phyloP scores from a whole-genome alignment of 1,140 invertebrate species.

The Tetramorium alpestre region DNA sequence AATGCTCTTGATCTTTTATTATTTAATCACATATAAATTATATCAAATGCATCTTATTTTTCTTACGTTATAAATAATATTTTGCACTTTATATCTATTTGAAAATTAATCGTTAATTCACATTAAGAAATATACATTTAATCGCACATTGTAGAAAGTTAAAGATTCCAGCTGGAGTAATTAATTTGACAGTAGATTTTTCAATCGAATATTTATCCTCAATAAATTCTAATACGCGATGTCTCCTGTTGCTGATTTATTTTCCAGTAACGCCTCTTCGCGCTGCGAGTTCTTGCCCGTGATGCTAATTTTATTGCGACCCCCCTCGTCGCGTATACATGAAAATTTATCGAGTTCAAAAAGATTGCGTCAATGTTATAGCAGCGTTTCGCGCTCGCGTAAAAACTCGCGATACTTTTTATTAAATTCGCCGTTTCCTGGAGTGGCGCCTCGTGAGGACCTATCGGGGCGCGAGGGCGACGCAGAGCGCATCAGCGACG shows the following conservation, averaged over 20 bases:
- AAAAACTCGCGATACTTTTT: conserved; percentile 46
- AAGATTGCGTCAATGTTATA: conserved; percentile 18
- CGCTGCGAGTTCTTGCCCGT: not conserved
- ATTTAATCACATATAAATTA: not conserved
- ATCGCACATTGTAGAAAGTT: not conserved
- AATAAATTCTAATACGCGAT: not conserved
- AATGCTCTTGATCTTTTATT: not conserved
- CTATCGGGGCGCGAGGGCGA: not conserved
- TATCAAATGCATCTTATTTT: not conserved
- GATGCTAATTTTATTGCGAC: conserved; percentile 33
- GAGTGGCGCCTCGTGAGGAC: conserved; percentile 31
- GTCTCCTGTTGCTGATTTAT: not conserved
- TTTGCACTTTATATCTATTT: not conserved
- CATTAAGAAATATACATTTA: not conserved
- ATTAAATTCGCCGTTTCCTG: conserved; percentile 49
- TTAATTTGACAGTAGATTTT: not conserved
- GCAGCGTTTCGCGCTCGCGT: conserved; percentile 38
- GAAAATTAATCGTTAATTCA: not conserved
- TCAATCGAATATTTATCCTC: not conserved
- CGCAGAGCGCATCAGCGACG: not conserved
- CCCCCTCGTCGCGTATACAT: conserved; percentile 3
- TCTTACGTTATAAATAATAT: not conserved
- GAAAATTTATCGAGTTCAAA: conserved; percentile 47
- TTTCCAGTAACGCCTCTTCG: not conserved
- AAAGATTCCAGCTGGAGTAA: not conserved